Conservation (phyloP, 2,113 vertebrate species). For the Cephalopterus ornatus region DNA sequence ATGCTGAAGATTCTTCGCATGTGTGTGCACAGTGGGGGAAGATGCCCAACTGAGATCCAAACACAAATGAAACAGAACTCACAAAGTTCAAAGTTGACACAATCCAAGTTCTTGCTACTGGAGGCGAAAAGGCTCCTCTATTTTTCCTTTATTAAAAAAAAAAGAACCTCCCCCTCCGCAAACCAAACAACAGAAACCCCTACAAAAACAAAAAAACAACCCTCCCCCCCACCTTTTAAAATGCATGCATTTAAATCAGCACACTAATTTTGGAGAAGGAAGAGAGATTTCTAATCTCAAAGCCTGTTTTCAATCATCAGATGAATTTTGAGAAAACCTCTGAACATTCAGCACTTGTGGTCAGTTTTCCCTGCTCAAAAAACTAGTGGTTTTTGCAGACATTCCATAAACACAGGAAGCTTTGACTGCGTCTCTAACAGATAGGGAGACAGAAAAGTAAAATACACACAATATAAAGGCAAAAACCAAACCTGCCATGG, state of each 20-base stretch:
- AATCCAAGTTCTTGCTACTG: neutral
- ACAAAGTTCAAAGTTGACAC: slow-evolving; percentile 11
- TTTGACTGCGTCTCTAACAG: slow-evolving; percentile 45
- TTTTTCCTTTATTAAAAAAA: neutral
- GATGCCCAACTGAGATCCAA: neutral
- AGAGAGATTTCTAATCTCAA: neutral
- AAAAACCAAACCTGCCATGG: neutral
- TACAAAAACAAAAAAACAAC: too few species aligned
- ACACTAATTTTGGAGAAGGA: neutral
- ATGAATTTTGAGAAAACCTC: slow-evolving; percentile 31
- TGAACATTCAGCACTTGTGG: slow-evolving; percentile 33
- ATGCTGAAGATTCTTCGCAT: slow-evolving; percentile 7
- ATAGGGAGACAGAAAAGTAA: slow-evolving; percentile 49
- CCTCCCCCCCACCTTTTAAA: neutral
- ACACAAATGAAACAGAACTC: slow-evolving; percentile 2
- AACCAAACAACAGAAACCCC: neutral
- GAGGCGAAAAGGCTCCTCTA: neutral
- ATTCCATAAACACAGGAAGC: slow-evolving; percentile 71
- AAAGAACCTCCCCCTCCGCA: neutral
- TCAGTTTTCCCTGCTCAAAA: slow-evolving; percentile 1
- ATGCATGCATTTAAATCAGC: neutral
- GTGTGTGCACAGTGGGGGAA: slow-evolving; percentile 10
- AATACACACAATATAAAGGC: neutral
- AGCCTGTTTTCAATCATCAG: slow-evolving; percentile 41
- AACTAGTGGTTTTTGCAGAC: slow-evolving; percentile 55